Base-by-base conservation (phyloP, 2,888 invertebrate genomes). In the Oscheius myriophilus region DNA sequence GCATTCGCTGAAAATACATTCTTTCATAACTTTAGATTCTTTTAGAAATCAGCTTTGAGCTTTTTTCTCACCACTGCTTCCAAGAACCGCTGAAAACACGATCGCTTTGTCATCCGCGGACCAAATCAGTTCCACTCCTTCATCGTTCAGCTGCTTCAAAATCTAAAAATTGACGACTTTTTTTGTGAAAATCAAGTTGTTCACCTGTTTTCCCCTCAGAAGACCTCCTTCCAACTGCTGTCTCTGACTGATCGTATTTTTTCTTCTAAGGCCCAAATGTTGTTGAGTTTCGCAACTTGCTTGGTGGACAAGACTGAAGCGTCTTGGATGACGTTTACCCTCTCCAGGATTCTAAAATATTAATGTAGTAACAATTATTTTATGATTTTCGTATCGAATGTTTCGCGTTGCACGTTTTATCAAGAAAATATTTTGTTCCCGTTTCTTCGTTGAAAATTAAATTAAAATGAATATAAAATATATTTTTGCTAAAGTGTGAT, bases 131-230 rank as follows among this genome's bases (percentile, higher is more conserved):
- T 84, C 82, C 16, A 86, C 76, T 1, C 83, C 82, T 52, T 84
- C 84, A 62, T 86, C 86, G 67, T 85, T 85, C 2, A 86, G 75
- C 25, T 79, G 72, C 61, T 82, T 75, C 7, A 86, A 69, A 16
- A 85, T 74, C 84, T 83, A 53, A 61, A 77, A 72, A 16, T 14
- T 57, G 3, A 14, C 7, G 14, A 23, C 14, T 16, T 41, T 26
- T 21, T 12, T 42, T 26, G 21, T 26, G 3, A 52, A 26, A 63
- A 11, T 61, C 14, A 43, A 43, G 43, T 12, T 14, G 33, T 41
- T 9, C 18, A 78, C 82, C 70, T 80, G 75, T 43, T 81, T 76
- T 45, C 78, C 71, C 14, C 71, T 62, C 52, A 73, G 70, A 7
- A 67, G 52, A 6, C 58, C 70, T 46, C 69, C 70, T 69, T 84